Conservation (phyloP, 2,888 invertebrate species). For the Papilio gigon region DNA sequence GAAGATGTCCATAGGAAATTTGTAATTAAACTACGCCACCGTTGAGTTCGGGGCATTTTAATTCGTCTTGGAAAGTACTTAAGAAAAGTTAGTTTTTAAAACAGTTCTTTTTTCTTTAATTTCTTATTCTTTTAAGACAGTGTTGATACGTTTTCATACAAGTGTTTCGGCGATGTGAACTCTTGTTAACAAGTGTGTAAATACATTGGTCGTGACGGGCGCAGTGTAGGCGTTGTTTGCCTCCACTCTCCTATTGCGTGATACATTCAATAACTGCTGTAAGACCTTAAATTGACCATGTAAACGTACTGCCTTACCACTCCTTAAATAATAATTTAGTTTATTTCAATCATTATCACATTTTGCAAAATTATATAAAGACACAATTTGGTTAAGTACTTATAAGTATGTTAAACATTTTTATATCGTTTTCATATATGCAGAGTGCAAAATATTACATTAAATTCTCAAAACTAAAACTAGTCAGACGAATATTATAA, state of each 20-base stretch:
- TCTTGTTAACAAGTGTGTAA: constrained; percentile 54
- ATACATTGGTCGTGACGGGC: constrained; percentile 56
- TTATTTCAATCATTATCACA: background rate
- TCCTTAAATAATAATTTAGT: constrained; percentile 47
- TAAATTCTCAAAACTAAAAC: too few relatives aligned
- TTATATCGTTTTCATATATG: constrained; percentile 48
- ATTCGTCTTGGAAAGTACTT: too few relatives aligned
- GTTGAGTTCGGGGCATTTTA: too few relatives aligned
- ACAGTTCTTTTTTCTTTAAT: too few relatives aligned
- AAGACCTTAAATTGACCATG: constrained; percentile 65
- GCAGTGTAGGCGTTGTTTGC: constrained; percentile 74
- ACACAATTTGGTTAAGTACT: too few relatives aligned
- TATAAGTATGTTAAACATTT: constrained; percentile 60
- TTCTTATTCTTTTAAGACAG: background rate
- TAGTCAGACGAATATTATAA: too few relatives aligned
- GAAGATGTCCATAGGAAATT: too few relatives aligned
- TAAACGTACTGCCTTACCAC: constrained; percentile 54
- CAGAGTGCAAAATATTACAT: too few relatives aligned
- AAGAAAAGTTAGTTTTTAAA: too few relatives aligned
- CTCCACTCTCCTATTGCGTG: constrained; percentile 75
- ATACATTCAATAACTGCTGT: constrained; percentile 73
- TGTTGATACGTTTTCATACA: background rate
- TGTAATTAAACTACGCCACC: too few relatives aligned
- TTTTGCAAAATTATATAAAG: too few relatives aligned
- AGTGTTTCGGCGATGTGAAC: background rate